Conservation (phyloP, 2,113 vertebrate genomes). For the Ceyx melanurus region DNA sequence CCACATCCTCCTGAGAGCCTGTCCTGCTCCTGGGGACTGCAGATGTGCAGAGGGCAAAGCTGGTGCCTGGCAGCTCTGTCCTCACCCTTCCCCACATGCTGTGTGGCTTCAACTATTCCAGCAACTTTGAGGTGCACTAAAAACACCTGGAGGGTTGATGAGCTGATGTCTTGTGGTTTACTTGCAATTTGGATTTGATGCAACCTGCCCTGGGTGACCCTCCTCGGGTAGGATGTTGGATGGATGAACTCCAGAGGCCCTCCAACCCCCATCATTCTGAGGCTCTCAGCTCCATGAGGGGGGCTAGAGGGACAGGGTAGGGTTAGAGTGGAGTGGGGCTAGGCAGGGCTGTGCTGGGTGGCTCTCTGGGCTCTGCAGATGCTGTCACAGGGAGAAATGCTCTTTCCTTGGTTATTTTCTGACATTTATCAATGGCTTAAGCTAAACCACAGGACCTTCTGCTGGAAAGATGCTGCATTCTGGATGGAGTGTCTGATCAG, state of each 20-base stretch:
- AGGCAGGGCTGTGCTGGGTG: not conserved
- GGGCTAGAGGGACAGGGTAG: not conserved
- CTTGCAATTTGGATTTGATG: not conserved
- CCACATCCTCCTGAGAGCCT: not conserved
- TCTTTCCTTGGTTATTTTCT: not conserved
- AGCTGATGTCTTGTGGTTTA: not conserved
- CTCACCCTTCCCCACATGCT: not conserved
- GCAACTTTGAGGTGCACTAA: not conserved
- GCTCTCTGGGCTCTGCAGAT: not conserved
- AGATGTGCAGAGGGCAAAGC: not conserved
- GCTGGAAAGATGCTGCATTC: not conserved
- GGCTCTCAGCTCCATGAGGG: not conserved
- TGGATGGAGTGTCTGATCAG: not conserved
- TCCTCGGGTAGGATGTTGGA: too few relatives aligned
- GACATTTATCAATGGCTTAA: not conserved
- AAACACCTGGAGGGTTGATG: not conserved
- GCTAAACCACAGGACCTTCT: not conserved
- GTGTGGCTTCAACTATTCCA: not conserved
- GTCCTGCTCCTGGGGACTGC: accelerated
- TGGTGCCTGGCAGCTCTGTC: not conserved
- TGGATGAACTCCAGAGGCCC: too few relatives aligned
- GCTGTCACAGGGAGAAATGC: not conserved
- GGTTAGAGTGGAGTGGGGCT: not conserved
- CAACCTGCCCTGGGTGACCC: too few relatives aligned
- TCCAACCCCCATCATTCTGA: too few relatives aligned